Evolutionary conservation across 2,113 vertebrate species (phyloP), one percentile per base, ranked within the genome.

Genomic region (Anarhynchus alexandrinus): DNA sequence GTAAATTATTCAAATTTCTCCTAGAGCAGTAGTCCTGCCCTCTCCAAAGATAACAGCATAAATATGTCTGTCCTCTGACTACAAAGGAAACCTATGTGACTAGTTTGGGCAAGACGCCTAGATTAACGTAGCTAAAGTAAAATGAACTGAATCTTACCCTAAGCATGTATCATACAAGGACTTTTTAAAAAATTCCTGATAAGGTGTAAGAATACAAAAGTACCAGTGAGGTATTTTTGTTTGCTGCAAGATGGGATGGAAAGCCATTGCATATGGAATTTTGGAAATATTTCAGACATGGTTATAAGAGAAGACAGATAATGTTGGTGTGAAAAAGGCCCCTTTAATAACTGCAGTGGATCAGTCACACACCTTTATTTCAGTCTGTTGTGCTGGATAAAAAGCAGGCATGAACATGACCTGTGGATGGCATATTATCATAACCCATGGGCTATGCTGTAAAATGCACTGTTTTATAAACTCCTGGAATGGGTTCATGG

Each of bases 331-430:
- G 21, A 81, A 96, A 69, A 88, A 95, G 55, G 30, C 70, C 83
- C 32, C 42, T 88, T 86, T 96, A 57, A 57, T 91, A 93, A 58
- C 82, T 91, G 91, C 88, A 92, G 88, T 45, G 77, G 64, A 86
- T 96, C 88, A 90, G 88, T 94, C 30, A 4, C 30, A 30, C 82
- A 71, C 54, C 91, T 93, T 97, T 94, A 86, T 96, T 98, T 93
- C 69, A 95, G 58, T 91, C 82, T 81, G 93, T 89, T 96, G 57
- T 85, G 76, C 49, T 91, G 42, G 73, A 94, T 94, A 73, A 94
- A 94, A 97, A 89, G 47, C 97, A 98, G 91, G 97, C 90, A 94
- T 74, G 80, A 96, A 98, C 98, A 97, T 23, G 96, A 97, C 92
- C 95, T 83, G 38, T 82, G 92, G 51, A 95, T 97, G 97, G 94